phyloP scores from a whole-genome alignment of 2,888 invertebrate genomes.

The Kuschelorhynchus macadamiae region DNA sequence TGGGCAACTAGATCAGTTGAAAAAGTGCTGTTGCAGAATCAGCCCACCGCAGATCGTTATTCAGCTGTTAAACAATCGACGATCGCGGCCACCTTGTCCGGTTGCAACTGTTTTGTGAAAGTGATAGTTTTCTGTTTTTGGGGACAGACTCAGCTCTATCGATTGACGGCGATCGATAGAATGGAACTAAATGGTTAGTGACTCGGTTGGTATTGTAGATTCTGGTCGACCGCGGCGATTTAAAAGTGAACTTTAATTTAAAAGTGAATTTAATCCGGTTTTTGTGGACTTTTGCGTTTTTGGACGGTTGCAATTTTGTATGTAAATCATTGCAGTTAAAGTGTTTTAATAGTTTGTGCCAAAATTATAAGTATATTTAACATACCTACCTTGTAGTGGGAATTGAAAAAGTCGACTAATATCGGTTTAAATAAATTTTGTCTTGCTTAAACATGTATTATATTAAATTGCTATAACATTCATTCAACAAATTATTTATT shows the following conservation, averaged over 20 bases:
- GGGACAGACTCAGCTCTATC: slow-evolving; percentile 30
- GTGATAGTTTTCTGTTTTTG: slow-evolving; percentile 46
- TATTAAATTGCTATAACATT: no score
- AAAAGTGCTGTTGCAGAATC: slow-evolving; percentile 18
- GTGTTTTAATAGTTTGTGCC: no score
- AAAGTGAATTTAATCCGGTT: neutral
- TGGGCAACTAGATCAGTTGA: slow-evolving; percentile 17
- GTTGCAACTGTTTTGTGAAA: slow-evolving; percentile 48
- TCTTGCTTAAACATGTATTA: no score
- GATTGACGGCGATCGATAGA: slow-evolving; percentile 16
- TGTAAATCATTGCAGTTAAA: no score
- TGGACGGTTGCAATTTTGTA: no score
- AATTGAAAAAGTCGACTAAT: no score
- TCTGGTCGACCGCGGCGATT: slow-evolving; percentile 8
- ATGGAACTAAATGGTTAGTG: slow-evolving; percentile 6
- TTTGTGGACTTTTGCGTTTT: neutral
- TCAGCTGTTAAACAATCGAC: slow-evolving; percentile 35
- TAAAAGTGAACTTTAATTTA: slow-evolving; percentile 4
- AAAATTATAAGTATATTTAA: no score
- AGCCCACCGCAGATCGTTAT: slow-evolving; percentile 34
- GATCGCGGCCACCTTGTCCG: slow-evolving; percentile 28
- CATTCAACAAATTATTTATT: no score
- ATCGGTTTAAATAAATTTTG: no score
- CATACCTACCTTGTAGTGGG: no score
- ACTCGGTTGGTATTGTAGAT: neutral